Percentiles rank a stretch among this genome's conserved stretches.
phyloP scores from a whole-genome alignment of 2,113 vertebrate genomes.

The Chloebia gouldiae region DNA sequence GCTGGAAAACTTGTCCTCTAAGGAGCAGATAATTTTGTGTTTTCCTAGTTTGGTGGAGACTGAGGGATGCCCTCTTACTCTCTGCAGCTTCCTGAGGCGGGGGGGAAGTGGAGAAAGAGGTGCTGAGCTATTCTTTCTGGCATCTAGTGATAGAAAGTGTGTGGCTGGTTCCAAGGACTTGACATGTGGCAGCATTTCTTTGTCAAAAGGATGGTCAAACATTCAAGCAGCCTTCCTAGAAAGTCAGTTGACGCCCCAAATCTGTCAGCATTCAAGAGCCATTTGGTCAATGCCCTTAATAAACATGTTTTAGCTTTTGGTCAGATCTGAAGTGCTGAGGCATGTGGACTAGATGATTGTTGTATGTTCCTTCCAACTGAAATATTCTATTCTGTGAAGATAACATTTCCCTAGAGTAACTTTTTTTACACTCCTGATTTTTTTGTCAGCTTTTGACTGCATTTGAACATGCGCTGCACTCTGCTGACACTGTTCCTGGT shows the following conservation, averaged over 20 bases:
- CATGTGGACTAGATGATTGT: background rate
- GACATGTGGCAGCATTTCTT: fast-evolving
- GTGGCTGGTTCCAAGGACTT: background rate
- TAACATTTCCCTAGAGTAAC: background rate
- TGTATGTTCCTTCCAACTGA: background rate
- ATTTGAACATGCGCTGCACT: constrained; percentile 84
- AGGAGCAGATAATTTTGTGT: background rate
- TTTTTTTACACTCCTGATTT: background rate
- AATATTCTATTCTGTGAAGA: background rate
- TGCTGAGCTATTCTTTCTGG: background rate
- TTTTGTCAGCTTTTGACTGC: constrained; percentile 83
- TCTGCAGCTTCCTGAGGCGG: background rate
- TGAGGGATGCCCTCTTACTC: background rate
- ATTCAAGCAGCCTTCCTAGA: background rate
- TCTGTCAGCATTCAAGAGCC: background rate
- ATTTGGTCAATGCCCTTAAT: background rate
- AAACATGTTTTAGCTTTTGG: background rate
- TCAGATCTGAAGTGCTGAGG: background rate
- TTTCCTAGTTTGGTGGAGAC: background rate
- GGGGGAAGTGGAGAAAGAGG: fast-evolving
- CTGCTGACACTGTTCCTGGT: constrained; percentile 78
- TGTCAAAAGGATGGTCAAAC: fast-evolving
- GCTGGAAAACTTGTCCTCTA: background rate
- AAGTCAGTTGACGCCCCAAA: fast-evolving
- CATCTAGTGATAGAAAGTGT: fast-evolving